Evolutionary conservation across 2,113 vertebrate species (phyloP).

Genomic region (Thunnus thynnus): DNA sequence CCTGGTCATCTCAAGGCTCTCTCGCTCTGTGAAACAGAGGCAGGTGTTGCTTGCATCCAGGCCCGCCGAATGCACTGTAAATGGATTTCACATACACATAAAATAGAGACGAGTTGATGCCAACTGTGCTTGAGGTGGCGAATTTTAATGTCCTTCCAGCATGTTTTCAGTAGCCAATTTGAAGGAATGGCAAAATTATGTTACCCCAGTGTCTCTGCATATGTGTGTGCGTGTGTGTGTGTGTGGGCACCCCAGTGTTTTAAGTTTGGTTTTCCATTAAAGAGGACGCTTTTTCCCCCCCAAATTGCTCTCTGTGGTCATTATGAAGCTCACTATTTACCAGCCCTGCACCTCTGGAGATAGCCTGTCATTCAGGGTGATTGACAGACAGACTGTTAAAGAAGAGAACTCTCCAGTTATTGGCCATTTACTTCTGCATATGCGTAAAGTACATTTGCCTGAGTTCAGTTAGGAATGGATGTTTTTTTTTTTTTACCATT

Average conservation of each 20-base stretch:
- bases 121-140: constrained; percentile 36
- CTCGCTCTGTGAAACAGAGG: constrained; percentile 45
- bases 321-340: constrained; percentile 37
- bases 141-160: constrained; percentile 53
- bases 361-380: constrained; percentile 58
- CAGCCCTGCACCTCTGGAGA: constrained; percentile 32
- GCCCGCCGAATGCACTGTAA: constrained; percentile 58
- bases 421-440: neutral
- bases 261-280: constrained; percentile 50
- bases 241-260: constrained; percentile 15
- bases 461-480: neutral
- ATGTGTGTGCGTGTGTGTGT: constrained; percentile 10
- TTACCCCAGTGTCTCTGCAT: neutral
- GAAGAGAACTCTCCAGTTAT: neutral
- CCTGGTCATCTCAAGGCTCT: constrained; percentile 48
- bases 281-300: neutral
- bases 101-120: constrained; percentile 36
- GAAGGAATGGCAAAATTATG: constrained; percentile 40
- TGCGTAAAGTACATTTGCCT: neutral
- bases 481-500: neutral
- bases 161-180: constrained; percentile 46
- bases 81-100: constrained; percentile 60
- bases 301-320: constrained; percentile 52
- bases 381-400: constrained; percentile 47
- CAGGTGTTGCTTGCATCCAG: constrained; percentile 58